phyloP scores from a whole-genome alignment of 2,113 vertebrate genomes.

The Ursus arctos region DNA sequence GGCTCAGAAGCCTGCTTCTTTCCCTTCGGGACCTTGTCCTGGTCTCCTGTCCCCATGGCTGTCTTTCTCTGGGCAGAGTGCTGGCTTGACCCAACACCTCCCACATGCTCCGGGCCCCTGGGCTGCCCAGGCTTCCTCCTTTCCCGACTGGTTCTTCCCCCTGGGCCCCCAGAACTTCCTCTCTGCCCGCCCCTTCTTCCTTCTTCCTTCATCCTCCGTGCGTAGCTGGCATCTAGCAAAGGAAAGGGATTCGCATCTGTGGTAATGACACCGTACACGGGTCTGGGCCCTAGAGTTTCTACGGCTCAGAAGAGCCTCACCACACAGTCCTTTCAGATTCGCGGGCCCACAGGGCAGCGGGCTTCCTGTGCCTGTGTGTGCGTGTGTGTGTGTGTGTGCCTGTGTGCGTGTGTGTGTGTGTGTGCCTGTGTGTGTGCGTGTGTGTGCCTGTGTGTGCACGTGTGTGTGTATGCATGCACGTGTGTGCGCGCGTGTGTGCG shows the following conservation, averaged over 20 bases:
- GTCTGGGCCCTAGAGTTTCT: background rate
- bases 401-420: too few species aligned
- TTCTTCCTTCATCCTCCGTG: background rate
- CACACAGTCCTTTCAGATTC: too few species aligned
- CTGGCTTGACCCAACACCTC: background rate
- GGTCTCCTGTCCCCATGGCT: background rate
- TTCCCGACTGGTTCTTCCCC: background rate
- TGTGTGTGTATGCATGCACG: too few species aligned
- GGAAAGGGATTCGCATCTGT: background rate
- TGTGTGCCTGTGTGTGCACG: too few species aligned
- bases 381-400: background rate
- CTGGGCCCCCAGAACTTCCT: background rate
- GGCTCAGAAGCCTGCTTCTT: background rate
- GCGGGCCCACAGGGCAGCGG: accelerated
- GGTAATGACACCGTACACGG: too few species aligned
- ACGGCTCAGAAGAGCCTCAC: background rate
- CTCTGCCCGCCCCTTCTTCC: background rate
- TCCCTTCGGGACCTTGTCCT: background rate
- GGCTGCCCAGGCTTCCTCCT: background rate
- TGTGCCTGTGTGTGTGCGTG: too few species aligned
- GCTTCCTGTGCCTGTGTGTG: background rate
- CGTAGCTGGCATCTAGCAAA: background rate
- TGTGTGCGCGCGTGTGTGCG: background rate
- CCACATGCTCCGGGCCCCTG: accelerated
- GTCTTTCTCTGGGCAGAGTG: background rate